Evolutionary conservation across 1,140 invertebrate species (phyloP).

Genomic region (Listronotus oregonensis): DNA sequence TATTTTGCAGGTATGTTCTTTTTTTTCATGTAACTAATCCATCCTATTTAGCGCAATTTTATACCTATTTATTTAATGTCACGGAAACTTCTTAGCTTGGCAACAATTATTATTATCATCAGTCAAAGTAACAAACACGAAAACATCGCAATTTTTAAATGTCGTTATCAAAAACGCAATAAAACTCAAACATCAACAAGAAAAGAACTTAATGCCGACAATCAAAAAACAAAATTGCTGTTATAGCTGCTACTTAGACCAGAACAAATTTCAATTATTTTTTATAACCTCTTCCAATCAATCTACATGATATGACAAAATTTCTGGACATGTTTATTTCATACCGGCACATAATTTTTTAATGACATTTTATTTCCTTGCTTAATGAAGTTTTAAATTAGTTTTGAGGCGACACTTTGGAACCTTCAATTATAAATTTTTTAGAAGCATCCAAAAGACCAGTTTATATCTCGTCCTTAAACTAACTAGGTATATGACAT

Average conservation of each 20-base stretch:
- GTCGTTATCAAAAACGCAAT: too few species aligned
- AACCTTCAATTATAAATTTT: neutral
- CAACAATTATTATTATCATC: too few species aligned
- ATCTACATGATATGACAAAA: conserved; percentile 28
- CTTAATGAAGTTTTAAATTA: conserved; percentile 21
- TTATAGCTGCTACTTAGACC: conserved; percentile 22
- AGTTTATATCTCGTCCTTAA: too few species aligned
- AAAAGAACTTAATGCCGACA: neutral
- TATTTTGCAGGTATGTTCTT: conserved; percentile 73
- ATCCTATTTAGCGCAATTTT: neutral
- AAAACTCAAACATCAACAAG: too few species aligned
- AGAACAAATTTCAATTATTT: conserved; percentile 32
- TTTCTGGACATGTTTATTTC: conserved; percentile 29
- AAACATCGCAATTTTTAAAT: neutral
- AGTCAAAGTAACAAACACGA: neutral
- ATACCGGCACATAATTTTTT: conserved; percentile 7
- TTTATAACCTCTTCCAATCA: conserved; percentile 27
- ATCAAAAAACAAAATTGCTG: conserved; percentile 22
- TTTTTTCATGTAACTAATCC: conserved; percentile 5
- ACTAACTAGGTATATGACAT: too few species aligned
- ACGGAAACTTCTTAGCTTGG: neutral
- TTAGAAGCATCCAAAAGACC: too few species aligned
- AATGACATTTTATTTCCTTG: conserved; percentile 5
- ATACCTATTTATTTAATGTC: neutral
- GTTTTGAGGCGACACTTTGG: conserved; percentile 5